phyloP scores from a whole-genome alignment of 92 coral and sea anemone genomes.

The Siderastrea siderea region DNA sequence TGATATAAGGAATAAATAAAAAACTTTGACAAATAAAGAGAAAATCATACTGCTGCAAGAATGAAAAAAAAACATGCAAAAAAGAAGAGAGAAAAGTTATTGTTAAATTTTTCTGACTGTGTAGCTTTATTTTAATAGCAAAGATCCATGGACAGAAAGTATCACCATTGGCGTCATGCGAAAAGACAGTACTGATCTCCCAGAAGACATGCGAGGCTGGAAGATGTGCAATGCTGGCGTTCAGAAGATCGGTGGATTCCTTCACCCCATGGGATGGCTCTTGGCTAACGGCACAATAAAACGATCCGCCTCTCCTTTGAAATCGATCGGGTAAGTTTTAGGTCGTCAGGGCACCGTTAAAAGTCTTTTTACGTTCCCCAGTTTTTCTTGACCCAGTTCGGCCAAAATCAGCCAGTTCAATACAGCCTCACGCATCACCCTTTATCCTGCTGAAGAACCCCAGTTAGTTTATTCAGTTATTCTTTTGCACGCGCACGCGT shows the following conservation, averaged over 20 bases:
- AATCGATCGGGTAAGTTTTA: slow-evolving; percentile 35
- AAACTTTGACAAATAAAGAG: background rate
- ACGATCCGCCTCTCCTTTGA: slow-evolving; percentile 18
- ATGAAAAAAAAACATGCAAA: too few relatives aligned
- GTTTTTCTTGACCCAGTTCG: background rate
- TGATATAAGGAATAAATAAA: too few relatives aligned
- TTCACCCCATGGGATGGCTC: slow-evolving; percentile 72
- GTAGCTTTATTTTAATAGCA: slow-evolving; percentile 6
- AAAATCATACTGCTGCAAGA: background rate
- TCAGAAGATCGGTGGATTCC: slow-evolving; percentile 51
- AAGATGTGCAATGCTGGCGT: slow-evolving; percentile 60
- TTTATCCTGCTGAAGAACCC: too few relatives aligned
- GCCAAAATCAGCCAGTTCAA: too few relatives aligned
- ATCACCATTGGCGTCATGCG: slow-evolving; percentile 69
- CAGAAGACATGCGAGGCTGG: slow-evolving; percentile 36
- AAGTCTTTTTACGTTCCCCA: background rate
- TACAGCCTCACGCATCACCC: too few relatives aligned
- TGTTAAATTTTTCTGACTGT: background rate
- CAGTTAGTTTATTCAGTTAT: too few relatives aligned
- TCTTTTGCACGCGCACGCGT: too few relatives aligned
- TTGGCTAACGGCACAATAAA: slow-evolving; percentile 69
- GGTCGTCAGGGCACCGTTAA: background rate
- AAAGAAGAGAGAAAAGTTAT: background rate
- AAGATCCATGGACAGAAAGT: slow-evolving; percentile 42
- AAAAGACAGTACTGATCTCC: slow-evolving; percentile 19